Evolutionary conservation across 2,113 vertebrate genomes (phyloP).

Genomic region (Podarcis muralis): DNA sequence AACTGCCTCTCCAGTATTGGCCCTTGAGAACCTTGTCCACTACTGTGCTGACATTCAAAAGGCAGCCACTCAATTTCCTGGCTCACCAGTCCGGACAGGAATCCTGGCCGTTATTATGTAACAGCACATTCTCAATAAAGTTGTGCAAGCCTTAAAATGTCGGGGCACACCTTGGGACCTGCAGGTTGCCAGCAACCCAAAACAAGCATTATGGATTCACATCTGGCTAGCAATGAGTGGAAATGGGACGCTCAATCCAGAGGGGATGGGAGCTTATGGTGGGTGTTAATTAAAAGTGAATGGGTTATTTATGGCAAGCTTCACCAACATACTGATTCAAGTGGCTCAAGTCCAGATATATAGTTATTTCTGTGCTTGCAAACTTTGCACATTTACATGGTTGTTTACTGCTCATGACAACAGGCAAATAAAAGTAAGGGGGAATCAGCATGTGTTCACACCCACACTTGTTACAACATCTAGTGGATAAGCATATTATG

Average conservation of each 20-base stretch:
- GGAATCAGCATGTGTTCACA: background rate
- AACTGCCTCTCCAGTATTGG: conserved; percentile 6
- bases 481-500: background rate
- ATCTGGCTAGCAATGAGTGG: background rate
- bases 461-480: background rate
- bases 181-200: conserved; percentile 6
- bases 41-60: conserved; percentile 23
- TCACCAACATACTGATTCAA: background rate
- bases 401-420: background rate
- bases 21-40: conserved; percentile 3
- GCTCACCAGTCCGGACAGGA: conserved; percentile 42
- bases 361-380: background rate
- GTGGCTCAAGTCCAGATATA: background rate
- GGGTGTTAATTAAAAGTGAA: conserved; percentile 15
- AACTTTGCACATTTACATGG: background rate
- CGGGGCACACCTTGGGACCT: conserved; percentile 23
- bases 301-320: background rate
- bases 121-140: conserved; percentile 47
- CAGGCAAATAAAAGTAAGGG: background rate
- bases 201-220: background rate
- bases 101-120: background rate
- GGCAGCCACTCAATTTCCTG: conserved; percentile 52
- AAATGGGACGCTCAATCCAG: background rate
- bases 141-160: conserved; percentile 49
- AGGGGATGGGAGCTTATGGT: background rate